Conservation (phyloP, 2,797 vertebrate species). For the Sphenodon punctatus region DNA sequence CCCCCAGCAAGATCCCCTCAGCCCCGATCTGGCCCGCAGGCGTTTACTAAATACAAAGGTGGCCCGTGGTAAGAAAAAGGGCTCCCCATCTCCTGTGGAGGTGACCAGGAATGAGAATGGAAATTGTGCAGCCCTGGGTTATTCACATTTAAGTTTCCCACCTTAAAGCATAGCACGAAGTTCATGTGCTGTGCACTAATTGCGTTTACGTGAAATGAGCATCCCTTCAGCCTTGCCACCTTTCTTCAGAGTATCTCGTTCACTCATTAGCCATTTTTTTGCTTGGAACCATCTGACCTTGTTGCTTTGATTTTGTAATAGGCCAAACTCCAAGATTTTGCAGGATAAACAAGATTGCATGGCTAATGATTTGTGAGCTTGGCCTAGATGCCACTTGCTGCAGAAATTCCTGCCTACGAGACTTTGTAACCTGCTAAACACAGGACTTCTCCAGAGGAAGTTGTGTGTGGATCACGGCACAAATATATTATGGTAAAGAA, state of each 20-base stretch:
- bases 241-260: conserved; percentile 38
- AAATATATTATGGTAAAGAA: no score
- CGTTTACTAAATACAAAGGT: no score
- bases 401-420: conserved; percentile 61
- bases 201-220: background rate
- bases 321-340: conserved; percentile 77
- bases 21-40: background rate
- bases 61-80: no score
- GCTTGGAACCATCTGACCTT: conserved; percentile 66
- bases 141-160: background rate
- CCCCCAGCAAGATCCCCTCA: no score
- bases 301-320: conserved; percentile 75
- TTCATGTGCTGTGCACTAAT: background rate
- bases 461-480: no score
- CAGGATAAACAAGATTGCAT: conserved; percentile 73
- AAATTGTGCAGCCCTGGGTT: background rate
- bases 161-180: background rate
- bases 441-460: no score
- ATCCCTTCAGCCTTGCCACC: background rate
- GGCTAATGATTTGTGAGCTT: conserved; percentile 75
- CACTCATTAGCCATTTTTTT: conserved; percentile 55
- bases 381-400: conserved; percentile 65
- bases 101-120: background rate
- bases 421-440: conserved; percentile 67
- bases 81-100: background rate